These are phyloP conservation scores for Cygnus buccinator DNA, from an alignment of 2,113 vertebrate genomes.

Conservation along the genomic window DNA sequence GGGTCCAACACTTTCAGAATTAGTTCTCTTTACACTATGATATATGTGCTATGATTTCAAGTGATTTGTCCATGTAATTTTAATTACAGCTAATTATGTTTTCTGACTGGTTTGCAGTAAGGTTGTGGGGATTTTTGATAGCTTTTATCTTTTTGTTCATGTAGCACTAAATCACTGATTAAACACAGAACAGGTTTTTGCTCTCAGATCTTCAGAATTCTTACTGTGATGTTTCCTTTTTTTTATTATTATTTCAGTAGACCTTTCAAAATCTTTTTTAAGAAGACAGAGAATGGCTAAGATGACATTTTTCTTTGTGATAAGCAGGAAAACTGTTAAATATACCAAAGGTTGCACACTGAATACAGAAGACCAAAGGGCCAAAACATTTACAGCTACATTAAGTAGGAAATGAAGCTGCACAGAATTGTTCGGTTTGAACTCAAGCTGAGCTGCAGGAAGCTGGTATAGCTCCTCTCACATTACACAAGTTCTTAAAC, in stretches of 20 bases:
- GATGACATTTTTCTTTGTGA: conserved; percentile 2
- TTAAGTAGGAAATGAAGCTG: conserved; percentile 76
- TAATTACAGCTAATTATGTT: background rate
- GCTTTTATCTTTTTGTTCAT: conserved; percentile 16
- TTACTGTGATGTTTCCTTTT: background rate
- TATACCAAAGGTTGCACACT: conserved; percentile 32
- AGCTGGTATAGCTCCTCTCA: conserved; percentile 34
- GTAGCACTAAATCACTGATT: background rate
- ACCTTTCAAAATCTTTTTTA: conserved; percentile 13
- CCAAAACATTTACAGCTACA: conserved; percentile 66
- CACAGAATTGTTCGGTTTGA: conserved; percentile 56
- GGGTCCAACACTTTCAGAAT: background rate
- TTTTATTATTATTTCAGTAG: background rate
- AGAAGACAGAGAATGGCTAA: conserved; percentile 7
- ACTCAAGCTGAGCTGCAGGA: conserved; percentile 56
- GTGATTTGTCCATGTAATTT: background rate
- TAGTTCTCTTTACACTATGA: background rate
- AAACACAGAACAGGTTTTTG: conserved; percentile 11
- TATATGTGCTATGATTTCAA: background rate
- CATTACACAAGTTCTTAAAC: conserved; percentile 54
- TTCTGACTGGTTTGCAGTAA: background rate
- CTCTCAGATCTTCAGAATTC: background rate
- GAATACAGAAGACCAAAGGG: conserved; percentile 54
- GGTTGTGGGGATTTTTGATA: background rate
- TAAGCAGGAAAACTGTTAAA: conserved; percentile 54